A percentile compares a stretch with the other conserved stretches of the same genome.
Conservation (phyloP, 1,140 invertebrate genomes). For the Stratiolaelaps scimitus region DNA sequence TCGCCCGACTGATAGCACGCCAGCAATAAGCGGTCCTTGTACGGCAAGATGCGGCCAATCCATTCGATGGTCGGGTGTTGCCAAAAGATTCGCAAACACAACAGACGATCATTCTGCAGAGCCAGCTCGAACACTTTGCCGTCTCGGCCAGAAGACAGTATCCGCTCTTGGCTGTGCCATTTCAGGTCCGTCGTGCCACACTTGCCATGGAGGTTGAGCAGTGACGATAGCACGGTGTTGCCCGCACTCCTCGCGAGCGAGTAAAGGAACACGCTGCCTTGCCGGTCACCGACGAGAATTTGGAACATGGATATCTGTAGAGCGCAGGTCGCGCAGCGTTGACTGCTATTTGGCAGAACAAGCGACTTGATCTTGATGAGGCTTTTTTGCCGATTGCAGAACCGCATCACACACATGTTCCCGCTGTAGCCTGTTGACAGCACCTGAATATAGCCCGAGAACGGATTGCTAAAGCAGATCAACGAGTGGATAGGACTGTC, state of each 20-base stretch:
- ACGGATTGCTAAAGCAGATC: neutral
- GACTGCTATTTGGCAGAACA: neutral
- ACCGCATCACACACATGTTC: constrained; percentile 1
- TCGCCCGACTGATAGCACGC: constrained; percentile 1
- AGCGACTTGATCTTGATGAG: constrained; percentile 21
- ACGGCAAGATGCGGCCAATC: neutral
- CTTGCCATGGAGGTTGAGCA: constrained; percentile 5
- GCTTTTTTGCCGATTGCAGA: constrained; percentile 10
- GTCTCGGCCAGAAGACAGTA: constrained; percentile 16
- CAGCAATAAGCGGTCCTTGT: neutral
- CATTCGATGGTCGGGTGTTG: neutral
- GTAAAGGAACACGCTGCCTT: constrained; percentile 17
- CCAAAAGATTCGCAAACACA: constrained; percentile 1
- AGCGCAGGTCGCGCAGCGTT: constrained; percentile 17
- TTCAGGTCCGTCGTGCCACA: constrained; percentile 11
- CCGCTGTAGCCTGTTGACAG: constrained; percentile 17
- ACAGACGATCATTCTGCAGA: neutral
- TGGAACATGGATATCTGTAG: neutral
- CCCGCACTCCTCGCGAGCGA: neutral
- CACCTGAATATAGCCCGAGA: neutral
- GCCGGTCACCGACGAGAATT: neutral
- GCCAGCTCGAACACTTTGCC: neutral
- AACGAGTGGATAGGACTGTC: neutral
- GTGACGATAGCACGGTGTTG: neutral
- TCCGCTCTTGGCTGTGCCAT: neutral